These are phyloP conservation scores for Gadopsis marmoratus DNA, from an alignment of 2,797 vertebrate genomes.

Conservation along the genomic window DNA sequence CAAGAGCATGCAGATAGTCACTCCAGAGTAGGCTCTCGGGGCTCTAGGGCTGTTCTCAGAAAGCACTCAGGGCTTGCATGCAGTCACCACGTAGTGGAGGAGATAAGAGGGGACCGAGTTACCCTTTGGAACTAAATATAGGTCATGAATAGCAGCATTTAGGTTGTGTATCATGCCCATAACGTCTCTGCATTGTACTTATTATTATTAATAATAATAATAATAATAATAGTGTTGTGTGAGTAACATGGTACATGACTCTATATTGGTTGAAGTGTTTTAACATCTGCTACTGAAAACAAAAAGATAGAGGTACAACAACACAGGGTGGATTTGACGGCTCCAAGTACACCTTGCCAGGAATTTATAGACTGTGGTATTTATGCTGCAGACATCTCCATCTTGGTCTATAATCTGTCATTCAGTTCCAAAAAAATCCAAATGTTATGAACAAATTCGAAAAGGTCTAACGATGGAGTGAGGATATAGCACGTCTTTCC, in stretches of 20 bases:
- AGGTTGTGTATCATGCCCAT: constrained; percentile 32
- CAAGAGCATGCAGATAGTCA: constrained; percentile 74
- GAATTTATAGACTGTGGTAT: neutral
- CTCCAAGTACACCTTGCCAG: neutral
- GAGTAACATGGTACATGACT: constrained; percentile 23
- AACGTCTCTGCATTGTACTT: constrained; percentile 28
- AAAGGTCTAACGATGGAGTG: too few species aligned
- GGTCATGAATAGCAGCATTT: constrained; percentile 57
- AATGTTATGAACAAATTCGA: neutral
- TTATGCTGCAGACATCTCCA: neutral
- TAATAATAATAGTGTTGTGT: constrained; percentile 15
- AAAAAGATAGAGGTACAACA: constrained; percentile 11
- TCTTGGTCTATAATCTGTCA: neutral
- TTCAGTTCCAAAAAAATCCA: neutral
- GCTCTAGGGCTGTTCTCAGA: constrained; percentile 77
- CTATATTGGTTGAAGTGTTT: constrained; percentile 34
- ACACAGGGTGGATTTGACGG: neutral
- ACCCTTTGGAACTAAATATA: constrained; percentile 81
- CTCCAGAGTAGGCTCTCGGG: constrained; percentile 73
- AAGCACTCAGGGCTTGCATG: constrained; percentile 74
- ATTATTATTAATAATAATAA: constrained; percentile 21
- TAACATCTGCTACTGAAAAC: constrained; percentile 35
- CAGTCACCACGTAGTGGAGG: constrained; percentile 69
- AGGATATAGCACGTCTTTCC: neutral
- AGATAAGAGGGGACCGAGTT: constrained; percentile 73